phyloP scores from a whole-genome alignment of 2,888 invertebrate species.

The Acleris literana region DNA sequence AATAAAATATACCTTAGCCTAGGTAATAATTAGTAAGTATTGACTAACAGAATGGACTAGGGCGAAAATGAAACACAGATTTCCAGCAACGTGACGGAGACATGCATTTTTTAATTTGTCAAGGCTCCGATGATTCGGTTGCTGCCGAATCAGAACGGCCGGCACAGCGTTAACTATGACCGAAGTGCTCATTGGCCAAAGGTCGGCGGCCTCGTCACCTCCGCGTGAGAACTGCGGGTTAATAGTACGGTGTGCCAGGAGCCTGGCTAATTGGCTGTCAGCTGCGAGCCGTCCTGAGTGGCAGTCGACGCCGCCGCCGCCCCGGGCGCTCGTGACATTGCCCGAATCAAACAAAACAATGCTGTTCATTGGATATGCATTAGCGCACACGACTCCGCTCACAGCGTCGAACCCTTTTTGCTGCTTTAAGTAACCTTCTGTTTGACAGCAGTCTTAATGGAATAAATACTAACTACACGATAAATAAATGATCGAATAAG shows the following conservation, averaged over 20 bases:
- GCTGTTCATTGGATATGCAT: conserved; percentile 50
- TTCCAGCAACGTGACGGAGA: background rate
- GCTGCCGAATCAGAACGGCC: conserved; percentile 1
- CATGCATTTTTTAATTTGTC: background rate
- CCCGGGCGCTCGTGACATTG: conserved; percentile 51
- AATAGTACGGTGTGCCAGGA: conserved; percentile 50
- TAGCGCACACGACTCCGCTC: conserved; percentile 21
- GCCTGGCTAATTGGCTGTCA: conserved; percentile 80
- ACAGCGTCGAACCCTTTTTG: conserved; percentile 3
- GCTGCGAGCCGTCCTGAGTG: conserved; percentile 68
- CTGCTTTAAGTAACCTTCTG: conserved; percentile 2
- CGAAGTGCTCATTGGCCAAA: conserved; percentile 15
- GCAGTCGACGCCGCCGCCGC: conserved; percentile 48
- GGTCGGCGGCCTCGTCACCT: conserved; percentile 18
- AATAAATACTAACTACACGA: background rate
- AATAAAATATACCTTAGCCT: too few relatives aligned
- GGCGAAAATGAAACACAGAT: background rate
- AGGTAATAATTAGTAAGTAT: too few relatives aligned
- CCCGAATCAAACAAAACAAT: conserved; percentile 61
- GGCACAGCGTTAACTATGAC: conserved; percentile 5
- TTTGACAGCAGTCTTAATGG: conserved; percentile 18
- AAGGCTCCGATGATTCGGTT: background rate
- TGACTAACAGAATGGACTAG: too few relatives aligned
- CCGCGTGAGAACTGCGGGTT: conserved; percentile 35
- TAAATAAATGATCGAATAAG: too few relatives aligned